Evolutionary conservation across 1,140 invertebrate species (phyloP).

Genomic region (Drosophila athabasca): DNA sequence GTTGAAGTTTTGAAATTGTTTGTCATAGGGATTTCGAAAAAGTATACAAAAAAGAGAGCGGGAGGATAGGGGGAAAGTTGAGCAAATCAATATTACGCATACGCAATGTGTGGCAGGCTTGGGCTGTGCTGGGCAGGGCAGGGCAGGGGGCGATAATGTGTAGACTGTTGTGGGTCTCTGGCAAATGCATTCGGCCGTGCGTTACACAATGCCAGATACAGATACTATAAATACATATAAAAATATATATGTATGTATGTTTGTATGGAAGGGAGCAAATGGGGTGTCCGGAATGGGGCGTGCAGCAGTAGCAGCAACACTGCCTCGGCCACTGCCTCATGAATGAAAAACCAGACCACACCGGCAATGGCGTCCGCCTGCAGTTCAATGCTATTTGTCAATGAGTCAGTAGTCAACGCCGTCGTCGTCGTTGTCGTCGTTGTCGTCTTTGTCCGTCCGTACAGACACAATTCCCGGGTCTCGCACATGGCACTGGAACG

Average conservation of each 20-base stretch:
- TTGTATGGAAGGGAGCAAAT: conserved; percentile 34
- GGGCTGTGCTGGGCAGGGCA: background rate
- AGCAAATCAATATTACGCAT: conserved; percentile 47
- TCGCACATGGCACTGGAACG: conserved; percentile 12
- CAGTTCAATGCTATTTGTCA: conserved; percentile 76
- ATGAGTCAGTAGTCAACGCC: conserved; percentile 56
- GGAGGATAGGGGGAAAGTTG: conserved; percentile 4
- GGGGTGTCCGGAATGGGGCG: conserved; percentile 24
- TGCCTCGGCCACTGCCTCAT: conserved; percentile 28
- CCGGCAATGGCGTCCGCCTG: conserved; percentile 33
- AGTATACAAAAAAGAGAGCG: background rate
- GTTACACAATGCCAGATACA: conserved; percentile 47
- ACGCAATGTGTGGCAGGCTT: conserved; percentile 23
- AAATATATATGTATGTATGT: conserved; percentile 8
- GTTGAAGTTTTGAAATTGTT: conserved; percentile 30
- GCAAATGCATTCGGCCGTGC: conserved; percentile 54
- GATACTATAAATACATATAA: conserved; percentile 22
- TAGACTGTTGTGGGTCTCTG: conserved; percentile 16
- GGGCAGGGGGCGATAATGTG: conserved; percentile 8
- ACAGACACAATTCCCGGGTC: too few species aligned
- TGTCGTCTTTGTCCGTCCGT: too few species aligned
- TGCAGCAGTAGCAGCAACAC: too few species aligned
- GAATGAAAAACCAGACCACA: conserved; percentile 49
- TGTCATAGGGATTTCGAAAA: conserved; percentile 24
- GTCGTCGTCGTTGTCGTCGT: conserved; percentile 9